phyloP scores from a whole-genome alignment of 1,140 invertebrate genomes.

The Euwallacea similis region DNA sequence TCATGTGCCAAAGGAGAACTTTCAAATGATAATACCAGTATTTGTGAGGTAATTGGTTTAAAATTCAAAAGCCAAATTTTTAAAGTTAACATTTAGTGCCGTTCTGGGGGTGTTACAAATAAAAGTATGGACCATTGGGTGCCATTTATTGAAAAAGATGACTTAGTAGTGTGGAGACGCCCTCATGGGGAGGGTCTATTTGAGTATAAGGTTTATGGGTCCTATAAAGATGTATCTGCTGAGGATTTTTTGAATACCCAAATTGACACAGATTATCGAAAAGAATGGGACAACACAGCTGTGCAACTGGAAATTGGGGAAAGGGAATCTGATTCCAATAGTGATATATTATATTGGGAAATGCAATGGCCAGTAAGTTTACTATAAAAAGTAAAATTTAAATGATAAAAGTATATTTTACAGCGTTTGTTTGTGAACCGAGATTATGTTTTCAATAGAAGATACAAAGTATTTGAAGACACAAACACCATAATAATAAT shows the following conservation, averaged over 20 bases:
- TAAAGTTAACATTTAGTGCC: constrained; percentile 17
- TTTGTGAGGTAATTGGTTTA: constrained; percentile 23
- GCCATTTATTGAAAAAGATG: constrained; percentile 76
- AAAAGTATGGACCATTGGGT: constrained; percentile 65
- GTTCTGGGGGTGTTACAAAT: constrained; percentile 31
- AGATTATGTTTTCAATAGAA: constrained; percentile 82
- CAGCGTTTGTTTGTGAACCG: constrained; percentile 80
- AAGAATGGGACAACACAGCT: constrained; percentile 79
- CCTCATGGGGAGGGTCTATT: constrained; percentile 69
- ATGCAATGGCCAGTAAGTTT: constrained; percentile 77
- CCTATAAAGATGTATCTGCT: constrained; percentile 75
- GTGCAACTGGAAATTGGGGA: constrained; percentile 69
- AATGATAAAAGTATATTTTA: constrained; percentile 29
- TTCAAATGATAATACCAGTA: constrained; percentile 24
- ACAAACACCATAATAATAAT: constrained; percentile 63
- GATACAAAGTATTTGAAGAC: constrained; percentile 65
- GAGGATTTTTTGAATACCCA: constrained; percentile 81
- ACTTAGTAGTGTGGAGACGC: constrained; percentile 80
- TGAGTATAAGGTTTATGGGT: constrained; percentile 85
- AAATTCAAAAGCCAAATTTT: background rate
- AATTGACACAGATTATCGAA: constrained; percentile 76
- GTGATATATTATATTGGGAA: constrained; percentile 85
- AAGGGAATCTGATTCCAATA: constrained; percentile 61
- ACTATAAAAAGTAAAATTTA: background rate
- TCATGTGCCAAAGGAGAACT: constrained; percentile 44